Percentiles rank a stretch among this genome's conserved stretches.
These are phyloP conservation scores for Caenorhabditis wallacei DNA, from an alignment of 2,888 invertebrate species.

Conservation along the genomic window DNA sequence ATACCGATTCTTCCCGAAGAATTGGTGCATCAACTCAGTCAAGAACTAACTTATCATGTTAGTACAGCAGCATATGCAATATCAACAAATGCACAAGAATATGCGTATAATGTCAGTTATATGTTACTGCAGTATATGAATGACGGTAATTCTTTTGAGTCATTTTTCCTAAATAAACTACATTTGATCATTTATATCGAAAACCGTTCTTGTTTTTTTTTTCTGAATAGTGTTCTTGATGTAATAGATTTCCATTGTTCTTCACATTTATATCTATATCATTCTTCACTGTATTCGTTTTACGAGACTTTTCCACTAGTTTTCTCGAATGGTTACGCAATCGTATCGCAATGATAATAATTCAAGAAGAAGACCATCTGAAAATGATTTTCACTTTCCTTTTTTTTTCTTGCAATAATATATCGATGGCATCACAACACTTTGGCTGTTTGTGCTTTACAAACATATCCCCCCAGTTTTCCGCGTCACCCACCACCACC, in stretches of 20 bases:
- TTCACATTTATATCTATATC: slow-evolving; percentile 17
- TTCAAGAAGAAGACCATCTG: slow-evolving; percentile 9
- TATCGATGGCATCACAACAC: slow-evolving; percentile 44
- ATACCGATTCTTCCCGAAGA: slow-evolving; percentile 8
- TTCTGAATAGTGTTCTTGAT: neutral
- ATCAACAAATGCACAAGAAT: slow-evolving; percentile 14
- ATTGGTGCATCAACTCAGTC: slow-evolving; percentile 11
- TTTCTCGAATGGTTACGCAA: neutral
- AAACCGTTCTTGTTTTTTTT: slow-evolving; percentile 3
- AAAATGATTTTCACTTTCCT: slow-evolving; percentile 1
- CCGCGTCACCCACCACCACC: neutral
- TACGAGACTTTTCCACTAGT: slow-evolving; percentile 7
- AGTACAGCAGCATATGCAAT: neutral
- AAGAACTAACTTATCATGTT: neutral
- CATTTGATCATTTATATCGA: neutral
- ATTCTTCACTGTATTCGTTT: slow-evolving; percentile 2
- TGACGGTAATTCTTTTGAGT: slow-evolving; percentile 5
- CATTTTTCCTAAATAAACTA: neutral
- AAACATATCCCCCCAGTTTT: slow-evolving; percentile 31
- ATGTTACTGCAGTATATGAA: slow-evolving; percentile 18
- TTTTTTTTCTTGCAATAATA: neutral
- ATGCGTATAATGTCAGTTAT: slow-evolving; percentile 6
- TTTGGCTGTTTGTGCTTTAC: slow-evolving; percentile 35
- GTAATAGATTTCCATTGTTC: slow-evolving; percentile 29
- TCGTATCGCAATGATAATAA: neutral